Base-by-base conservation (phyloP, 2,888 invertebrate genomes). In the Griposia aprilina region DNA sequence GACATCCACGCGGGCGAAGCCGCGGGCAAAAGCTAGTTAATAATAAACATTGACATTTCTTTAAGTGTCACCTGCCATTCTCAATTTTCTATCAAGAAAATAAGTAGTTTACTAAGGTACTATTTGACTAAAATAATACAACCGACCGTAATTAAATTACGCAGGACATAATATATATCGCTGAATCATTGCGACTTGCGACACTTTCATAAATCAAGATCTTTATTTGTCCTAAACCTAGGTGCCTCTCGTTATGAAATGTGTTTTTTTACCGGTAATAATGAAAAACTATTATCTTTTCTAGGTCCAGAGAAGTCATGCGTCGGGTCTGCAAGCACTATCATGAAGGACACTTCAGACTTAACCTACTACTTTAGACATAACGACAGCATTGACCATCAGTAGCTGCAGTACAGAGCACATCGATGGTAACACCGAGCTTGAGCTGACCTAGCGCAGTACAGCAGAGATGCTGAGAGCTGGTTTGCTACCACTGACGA, bases 91-190 rank as follows among this genome's bases (percentile, higher is more conserved):
- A 70, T 48, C 8, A n/a, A 30, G 5, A 30, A 57, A 59, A 36
- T 48, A 57, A 11, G 15, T 20, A 72, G 17, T n/a, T 2, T 23
- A 36, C 30, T 36, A 36, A 36, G 30, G 3, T 36, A 36, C 3
- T 36, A 36, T 36, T 36, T 4, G 41, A 41, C 41, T 41, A 41
- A 41, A 70, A 66, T 52, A 66, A 41, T 50, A 74, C 50, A 52
- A 74, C 23, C 6, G n/a, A 74, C 15, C 5, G n/a, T 55, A 20
- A 74, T 45, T 71, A 73, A 20, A 74, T 45, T 71, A 73, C 55
- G 17, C n/a, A 15, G 23, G 15, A 50, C 26, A 75, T 11, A 60
- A 41, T 41, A 75, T 41, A 75, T 74, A 60, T 52, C 41, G 75
- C 52, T 74, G 23, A 62, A 45, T 74, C 41, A 73, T 52, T 20